Percentiles rank a stretch among this genome's conserved stretches.
Evolutionary conservation across 37 sponge, comb jelly and placozoan species (phyloP).

Genomic region (Chondrosia reniformis): DNA sequence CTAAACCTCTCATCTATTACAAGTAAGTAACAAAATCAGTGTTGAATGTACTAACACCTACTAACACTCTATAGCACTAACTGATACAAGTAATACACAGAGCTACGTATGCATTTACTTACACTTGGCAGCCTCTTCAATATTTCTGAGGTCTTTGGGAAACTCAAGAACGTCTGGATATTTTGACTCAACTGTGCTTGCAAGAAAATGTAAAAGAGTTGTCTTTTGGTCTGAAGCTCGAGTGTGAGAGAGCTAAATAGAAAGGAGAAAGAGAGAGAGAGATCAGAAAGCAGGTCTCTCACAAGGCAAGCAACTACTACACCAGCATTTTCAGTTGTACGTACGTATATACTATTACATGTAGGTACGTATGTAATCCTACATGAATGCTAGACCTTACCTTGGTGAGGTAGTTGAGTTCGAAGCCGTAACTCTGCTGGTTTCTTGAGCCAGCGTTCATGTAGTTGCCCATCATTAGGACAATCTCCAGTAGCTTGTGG

Average conservation of each 20-base stretch:
- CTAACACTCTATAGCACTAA: too few relatives aligned
- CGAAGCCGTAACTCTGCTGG: slow-evolving; percentile 86
- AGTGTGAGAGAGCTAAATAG: slow-evolving; percentile 76
- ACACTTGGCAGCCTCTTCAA: slow-evolving; percentile 66
- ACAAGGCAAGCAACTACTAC: neutral
- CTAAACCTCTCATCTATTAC: too few relatives aligned
- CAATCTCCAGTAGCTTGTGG: slow-evolving; percentile 73
- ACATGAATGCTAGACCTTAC: slow-evolving; percentile 17
- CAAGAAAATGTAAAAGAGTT: slow-evolving; percentile 93
- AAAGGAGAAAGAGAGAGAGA: neutral
- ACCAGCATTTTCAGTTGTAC: neutral
- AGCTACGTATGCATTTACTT: neutral
- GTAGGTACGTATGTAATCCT: too few relatives aligned
- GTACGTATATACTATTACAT: neutral
- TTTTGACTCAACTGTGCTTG: slow-evolving; percentile 63
- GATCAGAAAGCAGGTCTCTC: neutral
- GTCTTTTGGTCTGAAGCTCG: slow-evolving; percentile 89
- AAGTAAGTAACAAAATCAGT: too few relatives aligned
- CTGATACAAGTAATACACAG: too few relatives aligned
- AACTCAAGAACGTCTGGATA: slow-evolving; percentile 84
- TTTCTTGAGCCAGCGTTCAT: slow-evolving; percentile 96
- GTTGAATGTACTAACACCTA: too few relatives aligned
- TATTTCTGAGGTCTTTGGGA: slow-evolving; percentile 57
- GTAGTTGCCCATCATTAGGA: slow-evolving; percentile 96
- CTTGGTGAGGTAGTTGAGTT: slow-evolving; percentile 93